Conservation (phyloP, 92 coral and sea anemone species). For the Zoanthus gigantus region DNA sequence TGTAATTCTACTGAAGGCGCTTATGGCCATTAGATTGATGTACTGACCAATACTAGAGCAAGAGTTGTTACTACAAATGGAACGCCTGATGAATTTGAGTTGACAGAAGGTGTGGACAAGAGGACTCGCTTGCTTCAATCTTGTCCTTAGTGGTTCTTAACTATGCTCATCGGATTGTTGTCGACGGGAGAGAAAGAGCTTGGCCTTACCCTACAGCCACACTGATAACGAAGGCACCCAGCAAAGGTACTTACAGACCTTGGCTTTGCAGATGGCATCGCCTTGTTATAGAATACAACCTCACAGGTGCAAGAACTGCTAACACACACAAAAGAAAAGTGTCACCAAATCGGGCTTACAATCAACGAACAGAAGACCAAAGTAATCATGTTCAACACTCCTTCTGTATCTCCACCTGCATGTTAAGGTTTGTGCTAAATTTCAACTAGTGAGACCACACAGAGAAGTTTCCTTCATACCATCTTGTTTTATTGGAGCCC, state of each 20-base stretch:
- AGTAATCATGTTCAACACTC: background rate
- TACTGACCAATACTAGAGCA: background rate
- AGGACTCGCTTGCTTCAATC: background rate
- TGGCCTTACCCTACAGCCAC: background rate
- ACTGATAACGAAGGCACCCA: background rate
- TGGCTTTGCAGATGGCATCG: background rate
- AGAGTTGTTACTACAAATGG: background rate
- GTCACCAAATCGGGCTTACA: no score
- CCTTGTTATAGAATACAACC: background rate
- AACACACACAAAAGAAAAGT: background rate
- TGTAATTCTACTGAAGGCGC: background rate
- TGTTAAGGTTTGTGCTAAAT: no score
- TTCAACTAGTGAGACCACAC: background rate
- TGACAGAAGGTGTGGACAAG: background rate
- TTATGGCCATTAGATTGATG: background rate
- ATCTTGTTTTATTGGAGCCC: no score
- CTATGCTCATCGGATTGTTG: background rate
- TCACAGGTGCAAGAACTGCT: background rate
- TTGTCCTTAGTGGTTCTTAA: background rate
- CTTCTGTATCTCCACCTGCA: no score
- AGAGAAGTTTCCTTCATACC: no score
- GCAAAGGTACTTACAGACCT: no score
- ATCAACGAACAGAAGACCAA: background rate
- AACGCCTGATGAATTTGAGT: background rate
- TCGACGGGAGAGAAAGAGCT: background rate